Evolutionary conservation across 1,140 invertebrate species (phyloP), one percentile per base, ranked within the genome.

Genomic region (Caerostris darwini): DNA sequence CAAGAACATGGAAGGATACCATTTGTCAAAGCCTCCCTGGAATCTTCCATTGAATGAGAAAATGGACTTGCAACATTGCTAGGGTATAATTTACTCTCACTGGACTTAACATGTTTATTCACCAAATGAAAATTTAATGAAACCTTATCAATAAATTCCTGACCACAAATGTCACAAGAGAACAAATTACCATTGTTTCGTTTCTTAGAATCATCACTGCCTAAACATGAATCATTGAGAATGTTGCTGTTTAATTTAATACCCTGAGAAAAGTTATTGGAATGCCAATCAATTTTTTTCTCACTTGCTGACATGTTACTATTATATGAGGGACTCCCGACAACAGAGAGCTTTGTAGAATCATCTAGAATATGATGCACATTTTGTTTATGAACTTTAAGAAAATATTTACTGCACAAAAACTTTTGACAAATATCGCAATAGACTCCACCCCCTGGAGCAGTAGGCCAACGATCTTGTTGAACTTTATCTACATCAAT

Each of bases 381-480:
- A 96, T 99, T 99, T 95, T 99, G 98, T 95, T 99, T 99, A 96
- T 99, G 99, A 5, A 99, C 98, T 92, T 98, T 97, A 17, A 99
- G 96, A 95, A 99, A 99, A 96, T 99, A 99, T 96, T 99, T 99
- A 96, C 98, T 99, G 96, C 99, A 99, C 2, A 99, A 96, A 96
- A 99, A 98, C 96, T 99, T 99, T 96, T 99, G 98, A 96, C 99
- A 99, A 94, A 99, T 98, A 96, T 99, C 99, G 96, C 99, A 99
- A 8, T 98, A 98, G 1, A 99, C 98, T 5, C 98, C 98, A 95
- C 98, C 98, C 1, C 98, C 97, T 2, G 98, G 98, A 95, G 98
- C 98, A 54, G 90, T 91, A 19, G 94, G 94, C 96, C 99, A 98
- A 50, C 59, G 92, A 82, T 95, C 94, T 90, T 95, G 94, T 92